phyloP scores from a whole-genome alignment of 1,140 invertebrate species.

The Listronotus oregonensis region DNA sequence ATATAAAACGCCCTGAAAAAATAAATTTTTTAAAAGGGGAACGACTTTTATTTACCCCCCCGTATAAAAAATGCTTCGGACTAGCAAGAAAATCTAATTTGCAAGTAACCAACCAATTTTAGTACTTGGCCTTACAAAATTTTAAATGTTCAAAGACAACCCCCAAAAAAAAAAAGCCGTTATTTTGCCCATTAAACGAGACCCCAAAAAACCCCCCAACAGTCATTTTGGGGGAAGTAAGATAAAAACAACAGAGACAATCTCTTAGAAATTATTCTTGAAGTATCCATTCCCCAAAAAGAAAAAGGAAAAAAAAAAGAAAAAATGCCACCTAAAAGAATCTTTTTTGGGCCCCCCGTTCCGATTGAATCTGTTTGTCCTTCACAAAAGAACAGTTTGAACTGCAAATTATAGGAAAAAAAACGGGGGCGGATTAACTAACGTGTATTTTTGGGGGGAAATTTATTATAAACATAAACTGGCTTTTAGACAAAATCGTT shows the following conservation, averaged over 20 bases:
- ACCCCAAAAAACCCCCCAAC: constrained; percentile 27
- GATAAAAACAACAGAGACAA: constrained; percentile 50
- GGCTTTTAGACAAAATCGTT: too few relatives aligned
- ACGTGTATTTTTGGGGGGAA: too few relatives aligned
- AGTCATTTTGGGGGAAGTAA: constrained; percentile 34
- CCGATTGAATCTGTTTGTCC: constrained; percentile 49
- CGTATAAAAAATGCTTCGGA: too few relatives aligned
- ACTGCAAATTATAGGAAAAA: constrained; percentile 24
- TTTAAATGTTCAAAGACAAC: too few relatives aligned
- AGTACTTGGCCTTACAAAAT: too few relatives aligned
- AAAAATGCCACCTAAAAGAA: constrained; percentile 56
- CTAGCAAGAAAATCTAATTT: too few relatives aligned
- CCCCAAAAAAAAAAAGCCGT: too few relatives aligned
- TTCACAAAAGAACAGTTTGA: constrained; percentile 51
- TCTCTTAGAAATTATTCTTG: constrained; percentile 54
- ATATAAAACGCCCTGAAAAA: too few relatives aligned
- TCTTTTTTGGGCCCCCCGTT: constrained; percentile 52
- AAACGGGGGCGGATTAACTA: constrained; percentile 13
- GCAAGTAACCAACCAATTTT: too few relatives aligned
- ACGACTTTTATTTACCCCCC: too few relatives aligned
- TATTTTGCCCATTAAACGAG: background rate
- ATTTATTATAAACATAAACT: too few relatives aligned
- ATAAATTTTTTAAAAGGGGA: too few relatives aligned
- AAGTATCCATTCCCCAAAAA: constrained; percentile 54
- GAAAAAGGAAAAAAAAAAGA: constrained; percentile 35